Percentiles rank a stretch among this genome's conserved stretches.
These are phyloP conservation scores for Leptinotarsa defecta DNA, from an alignment of 1,140 invertebrate genomes.

Conservation along the genomic window DNA sequence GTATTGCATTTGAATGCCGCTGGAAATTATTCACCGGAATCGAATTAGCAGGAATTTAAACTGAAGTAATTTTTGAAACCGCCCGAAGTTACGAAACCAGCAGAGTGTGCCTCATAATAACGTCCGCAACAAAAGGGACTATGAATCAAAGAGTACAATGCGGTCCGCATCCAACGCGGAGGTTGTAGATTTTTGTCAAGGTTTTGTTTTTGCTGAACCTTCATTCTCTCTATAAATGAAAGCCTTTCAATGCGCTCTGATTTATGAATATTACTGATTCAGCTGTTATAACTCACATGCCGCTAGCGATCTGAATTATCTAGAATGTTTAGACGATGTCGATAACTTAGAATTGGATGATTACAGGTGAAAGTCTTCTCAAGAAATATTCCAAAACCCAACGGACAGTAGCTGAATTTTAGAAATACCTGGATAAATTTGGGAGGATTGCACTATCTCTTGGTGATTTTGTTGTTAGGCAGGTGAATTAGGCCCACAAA, in stretches of 20 bases:
- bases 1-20: too few relatives aligned
- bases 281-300: too few relatives aligned
- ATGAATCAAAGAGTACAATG: not conserved
- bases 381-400: too few relatives aligned
- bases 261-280: not conserved
- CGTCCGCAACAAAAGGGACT: not conserved
- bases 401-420: too few relatives aligned
- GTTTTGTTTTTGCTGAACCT: slow-evolving; percentile 3
- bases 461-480: too few relatives aligned
- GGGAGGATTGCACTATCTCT: too few relatives aligned
- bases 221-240: not conserved
- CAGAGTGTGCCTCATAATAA: slow-evolving; percentile 5
- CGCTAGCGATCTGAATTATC: too few relatives aligned
- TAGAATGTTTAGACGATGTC: too few relatives aligned
- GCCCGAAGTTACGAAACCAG: not conserved
- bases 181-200: not conserved
- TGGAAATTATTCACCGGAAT: not conserved
- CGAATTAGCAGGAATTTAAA: not conserved
- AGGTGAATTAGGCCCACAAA: too few relatives aligned
- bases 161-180: not conserved
- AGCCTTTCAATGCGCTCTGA: not conserved
- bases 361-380: too few relatives aligned
- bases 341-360: too few relatives aligned
- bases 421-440: too few relatives aligned
- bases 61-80: not conserved